phyloP scores from a whole-genome alignment of 2,888 invertebrate genomes.

The Thelaira solivaga region DNA sequence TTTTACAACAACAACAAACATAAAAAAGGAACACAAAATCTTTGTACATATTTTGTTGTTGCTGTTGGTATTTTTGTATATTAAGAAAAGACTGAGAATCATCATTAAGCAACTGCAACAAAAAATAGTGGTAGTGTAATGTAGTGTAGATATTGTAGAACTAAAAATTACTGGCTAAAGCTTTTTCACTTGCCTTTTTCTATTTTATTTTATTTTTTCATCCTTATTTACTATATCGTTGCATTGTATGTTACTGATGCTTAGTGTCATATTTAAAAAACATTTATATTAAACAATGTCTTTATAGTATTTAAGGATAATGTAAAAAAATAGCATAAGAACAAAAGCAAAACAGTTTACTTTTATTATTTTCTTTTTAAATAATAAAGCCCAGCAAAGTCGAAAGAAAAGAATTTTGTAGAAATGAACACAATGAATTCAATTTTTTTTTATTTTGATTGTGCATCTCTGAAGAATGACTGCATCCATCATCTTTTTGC shows the following conservation, averaged over 20 bases:
- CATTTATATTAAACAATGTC: slow-evolving; percentile 5
- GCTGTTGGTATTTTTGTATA: slow-evolving; percentile 31
- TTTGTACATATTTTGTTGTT: slow-evolving; percentile 23
- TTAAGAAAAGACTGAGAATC: slow-evolving; percentile 49
- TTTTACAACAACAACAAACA: slow-evolving; percentile 45
- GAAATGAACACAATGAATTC: slow-evolving; percentile 19
- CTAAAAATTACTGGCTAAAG: slow-evolving; percentile 46
- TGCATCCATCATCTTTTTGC: slow-evolving; percentile 41
- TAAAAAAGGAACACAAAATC: slow-evolving; percentile 41
- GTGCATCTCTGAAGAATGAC: slow-evolving; percentile 43
- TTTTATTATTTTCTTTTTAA: background rate
- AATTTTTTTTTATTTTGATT: slow-evolving; percentile 20
- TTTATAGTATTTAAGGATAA: slow-evolving; percentile 21
- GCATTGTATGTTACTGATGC: slow-evolving; percentile 3
- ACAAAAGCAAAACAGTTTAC: slow-evolving; percentile 47
- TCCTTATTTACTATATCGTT: slow-evolving; percentile 24
- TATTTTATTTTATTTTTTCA: slow-evolving; percentile 11
- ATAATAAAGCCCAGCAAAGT: slow-evolving; percentile 19
- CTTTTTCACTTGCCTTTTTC: slow-evolving; percentile 38
- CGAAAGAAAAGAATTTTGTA: slow-evolving; percentile 15
- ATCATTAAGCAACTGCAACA: slow-evolving; percentile 36
- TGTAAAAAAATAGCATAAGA: slow-evolving; percentile 45
- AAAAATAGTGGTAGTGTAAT: slow-evolving; percentile 33
- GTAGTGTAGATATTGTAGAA: slow-evolving; percentile 42
- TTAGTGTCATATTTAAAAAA: slow-evolving; percentile 10